Base-by-base conservation (phyloP, 1,140 invertebrate genomes). In the Ctenoplectra terminalis region DNA sequence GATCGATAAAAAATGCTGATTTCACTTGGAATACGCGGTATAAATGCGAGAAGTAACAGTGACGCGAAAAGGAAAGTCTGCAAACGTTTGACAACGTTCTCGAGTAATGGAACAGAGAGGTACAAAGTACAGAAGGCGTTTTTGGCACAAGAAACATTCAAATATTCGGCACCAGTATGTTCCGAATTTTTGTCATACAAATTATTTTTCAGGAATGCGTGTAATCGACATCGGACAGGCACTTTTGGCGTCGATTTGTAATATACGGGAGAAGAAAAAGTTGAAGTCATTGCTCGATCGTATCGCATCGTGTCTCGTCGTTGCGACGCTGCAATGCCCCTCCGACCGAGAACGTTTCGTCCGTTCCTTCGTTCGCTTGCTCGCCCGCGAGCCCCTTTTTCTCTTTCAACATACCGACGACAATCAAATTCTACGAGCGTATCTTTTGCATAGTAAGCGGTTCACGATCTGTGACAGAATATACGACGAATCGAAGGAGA, bases 41-140 rank as follows among this genome's bases (percentile, higher is more conserved):
- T 81, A 81, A 86, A 84, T 67, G 84, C 80, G 5, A 54, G 34
- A 66, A 58, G 71, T 86, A 86, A 84, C 81, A 84, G 76, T 64
- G 75, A 70, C 52, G 52, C 54, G 78, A 43, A 76, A 81, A 66
- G 64, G 54, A 70, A 74, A 71, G 69, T 70, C 52, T 31, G 54
- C 29, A 73, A 37, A 26, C 37, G 52, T 48, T 31, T 1, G 54
- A 23, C 15, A 17, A 46, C 2, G 29, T 46, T 31, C 7, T 29
- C 20, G 43, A 23, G 13, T 15, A 60, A 70, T n/a, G 15, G 29
- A 46, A n/a, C 20, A 11, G 1, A 20, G 20, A n/a, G 31, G 13
- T 8, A 26, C 20, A 8, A 13, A 9, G 37, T 0, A 31, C 20
- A 0, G 29, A 34, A 31, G 29, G 37, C 13, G 17, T 20, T 1